Percentiles rank a stretch among this genome's conserved stretches.
These are phyloP conservation scores for Xylocopa sonorina DNA, from an alignment of 1,140 invertebrate species.

Conservation along the genomic window DNA sequence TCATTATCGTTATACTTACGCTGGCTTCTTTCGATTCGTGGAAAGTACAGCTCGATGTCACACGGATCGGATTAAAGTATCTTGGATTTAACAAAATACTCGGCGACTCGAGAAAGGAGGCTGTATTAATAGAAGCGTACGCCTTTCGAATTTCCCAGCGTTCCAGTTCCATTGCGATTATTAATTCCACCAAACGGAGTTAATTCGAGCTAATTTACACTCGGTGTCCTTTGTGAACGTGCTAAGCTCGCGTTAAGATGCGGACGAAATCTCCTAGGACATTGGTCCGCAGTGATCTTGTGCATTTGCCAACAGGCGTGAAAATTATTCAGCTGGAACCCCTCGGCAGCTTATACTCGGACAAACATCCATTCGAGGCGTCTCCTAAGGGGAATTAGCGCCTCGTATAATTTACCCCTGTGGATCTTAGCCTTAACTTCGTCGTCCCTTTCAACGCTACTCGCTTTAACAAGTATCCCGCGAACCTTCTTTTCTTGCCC, in stretches of 20 bases:
- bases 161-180: too few relatives aligned
- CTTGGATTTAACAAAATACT: not conserved
- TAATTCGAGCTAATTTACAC: not conserved
- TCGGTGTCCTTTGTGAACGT: not conserved
- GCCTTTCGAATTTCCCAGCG: not conserved
- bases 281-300: not conserved
- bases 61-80: not conserved
- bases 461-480: not conserved
- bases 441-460: not conserved
- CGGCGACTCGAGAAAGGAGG: too few relatives aligned
- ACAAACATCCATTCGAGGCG: not conserved
- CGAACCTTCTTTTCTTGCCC: not conserved
- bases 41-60: not conserved
- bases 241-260: not conserved
- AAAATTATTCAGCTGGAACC: slow-evolving; percentile 2
- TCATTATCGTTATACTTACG: not conserved
- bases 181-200: not conserved
- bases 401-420: not conserved
- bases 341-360: not conserved
- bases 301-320: slow-evolving; percentile 1
- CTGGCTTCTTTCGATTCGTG: not conserved
- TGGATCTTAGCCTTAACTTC: not conserved
- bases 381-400: not conserved
- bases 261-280: not conserved
- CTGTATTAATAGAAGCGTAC: too few relatives aligned